These are phyloP conservation scores for Zaprionus africanus DNA, from an alignment of 1,140 invertebrate species.

Conservation along the genomic window DNA sequence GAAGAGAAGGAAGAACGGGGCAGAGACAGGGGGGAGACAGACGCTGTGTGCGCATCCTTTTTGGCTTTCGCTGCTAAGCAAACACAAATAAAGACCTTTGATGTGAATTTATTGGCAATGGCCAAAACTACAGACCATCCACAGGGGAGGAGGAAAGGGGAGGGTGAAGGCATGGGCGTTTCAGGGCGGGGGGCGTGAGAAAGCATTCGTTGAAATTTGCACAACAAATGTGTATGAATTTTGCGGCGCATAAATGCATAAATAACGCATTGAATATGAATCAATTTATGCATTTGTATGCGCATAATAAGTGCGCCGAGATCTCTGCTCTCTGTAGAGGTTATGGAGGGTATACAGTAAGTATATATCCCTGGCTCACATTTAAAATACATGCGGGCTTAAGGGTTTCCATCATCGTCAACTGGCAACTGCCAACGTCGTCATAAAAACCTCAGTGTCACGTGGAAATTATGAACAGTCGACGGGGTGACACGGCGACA, in stretches of 20 bases:
- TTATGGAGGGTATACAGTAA: not conserved
- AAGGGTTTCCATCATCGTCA: slow-evolving; percentile 13
- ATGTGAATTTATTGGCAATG: slow-evolving; percentile 81
- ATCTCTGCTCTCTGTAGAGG: slow-evolving; percentile 6
- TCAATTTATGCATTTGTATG: slow-evolving; percentile 60
- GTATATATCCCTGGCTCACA: not conserved
- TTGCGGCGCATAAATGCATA: slow-evolving; percentile 66
- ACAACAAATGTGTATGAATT: slow-evolving; percentile 83
- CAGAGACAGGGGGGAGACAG: not conserved
- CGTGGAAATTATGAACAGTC: slow-evolving; percentile 68
- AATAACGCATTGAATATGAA: slow-evolving; percentile 73
- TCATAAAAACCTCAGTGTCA: slow-evolving; percentile 64
- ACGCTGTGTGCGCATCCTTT: slow-evolving; percentile 63
- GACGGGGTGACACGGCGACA: slow-evolving; percentile 30
- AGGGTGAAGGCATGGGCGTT: not conserved
- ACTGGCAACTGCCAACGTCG: slow-evolving; percentile 3
- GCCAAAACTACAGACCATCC: slow-evolving; percentile 42
- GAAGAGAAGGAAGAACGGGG: not conserved
- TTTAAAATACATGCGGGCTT: slow-evolving; percentile 1
- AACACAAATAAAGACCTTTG: slow-evolving; percentile 83
- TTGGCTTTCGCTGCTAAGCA: slow-evolving; percentile 75
- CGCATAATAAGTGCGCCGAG: slow-evolving; percentile 59
- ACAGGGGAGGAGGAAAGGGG: not conserved
- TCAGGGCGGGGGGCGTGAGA: slow-evolving; percentile 59
- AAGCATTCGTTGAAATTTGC: slow-evolving; percentile 67